Conservation (phyloP, 2,888 invertebrate species). For the Noctua janthe region DNA sequence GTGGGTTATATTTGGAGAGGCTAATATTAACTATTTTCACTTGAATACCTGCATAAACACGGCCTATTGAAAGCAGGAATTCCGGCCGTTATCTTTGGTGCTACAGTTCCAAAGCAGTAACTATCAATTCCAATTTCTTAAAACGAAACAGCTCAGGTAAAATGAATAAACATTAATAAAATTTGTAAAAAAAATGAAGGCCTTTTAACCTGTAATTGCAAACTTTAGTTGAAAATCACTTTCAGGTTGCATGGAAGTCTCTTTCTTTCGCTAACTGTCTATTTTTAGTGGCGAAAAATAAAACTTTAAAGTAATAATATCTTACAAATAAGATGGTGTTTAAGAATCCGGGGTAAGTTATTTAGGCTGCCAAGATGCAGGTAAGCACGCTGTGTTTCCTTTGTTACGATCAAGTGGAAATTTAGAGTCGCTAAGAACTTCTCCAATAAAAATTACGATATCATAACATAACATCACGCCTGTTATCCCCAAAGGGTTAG, state of each 20-base stretch:
- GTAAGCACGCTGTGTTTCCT: neutral
- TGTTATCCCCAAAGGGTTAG: no score
- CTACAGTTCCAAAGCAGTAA: neutral
- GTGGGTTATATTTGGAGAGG: slow-evolving; percentile 7
- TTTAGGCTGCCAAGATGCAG: neutral
- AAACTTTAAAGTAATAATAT: no score
- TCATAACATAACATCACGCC: no score
- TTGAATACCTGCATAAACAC: neutral
- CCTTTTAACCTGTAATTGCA: no score
- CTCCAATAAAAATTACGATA: neutral
- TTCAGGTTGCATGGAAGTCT: neutral
- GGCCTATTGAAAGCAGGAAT: neutral
- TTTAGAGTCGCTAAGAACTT: neutral
- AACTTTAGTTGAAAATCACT: neutral
- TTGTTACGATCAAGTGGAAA: neutral
- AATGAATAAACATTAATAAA: neutral
- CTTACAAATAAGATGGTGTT: neutral
- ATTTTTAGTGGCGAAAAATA: neutral
- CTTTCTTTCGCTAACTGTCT: neutral
- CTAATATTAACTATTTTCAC: neutral
- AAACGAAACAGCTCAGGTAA: neutral
- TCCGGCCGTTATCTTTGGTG: neutral
- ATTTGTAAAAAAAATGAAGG: neutral
- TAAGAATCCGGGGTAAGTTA: neutral
- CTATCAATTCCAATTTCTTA: neutral